phyloP scores from a whole-genome alignment of 2,797 vertebrate species.

The Crenuchus spilurus region DNA sequence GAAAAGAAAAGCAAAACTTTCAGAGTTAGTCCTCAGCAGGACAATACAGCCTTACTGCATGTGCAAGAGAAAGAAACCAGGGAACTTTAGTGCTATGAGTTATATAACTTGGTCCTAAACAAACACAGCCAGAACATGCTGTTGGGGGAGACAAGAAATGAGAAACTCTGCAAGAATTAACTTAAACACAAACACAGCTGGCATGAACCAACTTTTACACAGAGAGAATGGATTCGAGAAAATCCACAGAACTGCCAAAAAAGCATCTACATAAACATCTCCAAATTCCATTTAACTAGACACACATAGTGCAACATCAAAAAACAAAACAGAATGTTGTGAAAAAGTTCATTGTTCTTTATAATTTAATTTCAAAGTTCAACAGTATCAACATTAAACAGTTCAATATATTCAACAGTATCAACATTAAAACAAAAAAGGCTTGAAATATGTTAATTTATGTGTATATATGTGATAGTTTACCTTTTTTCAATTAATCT shows the following conservation, averaged over 20 bases:
- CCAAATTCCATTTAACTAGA: not conserved
- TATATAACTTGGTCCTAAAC: conserved; percentile 4
- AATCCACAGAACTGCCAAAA: not conserved
- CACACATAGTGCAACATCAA: too few relatives aligned
- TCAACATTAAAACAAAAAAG: too few relatives aligned
- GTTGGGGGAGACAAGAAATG: not conserved
- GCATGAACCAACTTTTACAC: not conserved
- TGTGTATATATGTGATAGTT: too few relatives aligned
- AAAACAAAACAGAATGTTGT: too few relatives aligned
- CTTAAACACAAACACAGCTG: not conserved
- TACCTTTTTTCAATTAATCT: too few relatives aligned
- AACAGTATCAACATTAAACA: too few relatives aligned
- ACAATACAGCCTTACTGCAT: not conserved
- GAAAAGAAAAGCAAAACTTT: not conserved
- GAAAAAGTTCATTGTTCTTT: too few relatives aligned
- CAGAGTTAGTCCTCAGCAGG: not conserved
- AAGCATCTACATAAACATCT: not conserved
- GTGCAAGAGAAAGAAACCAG: not conserved
- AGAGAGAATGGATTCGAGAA: not conserved
- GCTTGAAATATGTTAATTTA: too few relatives aligned
- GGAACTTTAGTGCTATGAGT: not conserved
- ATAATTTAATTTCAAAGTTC: too few relatives aligned
- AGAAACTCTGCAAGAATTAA: not conserved
- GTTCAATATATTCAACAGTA: too few relatives aligned
- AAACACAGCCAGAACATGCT: not conserved